Evolutionary conservation across 2,888 invertebrate species (phyloP), one percentile per base, ranked within the genome.

Genomic region (Branchellion lobata): DNA sequence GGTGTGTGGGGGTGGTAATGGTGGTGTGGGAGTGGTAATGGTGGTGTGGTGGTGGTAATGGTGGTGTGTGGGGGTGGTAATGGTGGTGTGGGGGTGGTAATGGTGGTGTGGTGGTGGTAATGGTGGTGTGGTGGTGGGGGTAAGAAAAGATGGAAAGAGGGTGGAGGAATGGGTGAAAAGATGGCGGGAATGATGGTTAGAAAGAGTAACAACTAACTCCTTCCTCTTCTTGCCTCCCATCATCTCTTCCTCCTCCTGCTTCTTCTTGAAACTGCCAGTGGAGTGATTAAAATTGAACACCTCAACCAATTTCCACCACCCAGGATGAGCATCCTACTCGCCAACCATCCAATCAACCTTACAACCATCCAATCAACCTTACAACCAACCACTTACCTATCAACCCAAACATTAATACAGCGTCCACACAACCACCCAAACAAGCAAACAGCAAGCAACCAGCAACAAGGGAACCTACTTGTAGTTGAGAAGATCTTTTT

Each of bases 161-260:
- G n/a, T n/a, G n/a, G n/a, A n/a, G n/a, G n/a, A n/a, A n/a, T n/a
- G n/a, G n/a, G n/a, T n/a, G n/a, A n/a, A n/a, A n/a, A n/a, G 34
- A 29, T 51, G 34, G 29, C 57, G 29, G 53, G 51, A 24, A 57
- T 34, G 36, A 24, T 27, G 18, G 18, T 65, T 3, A 65, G 14
- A 71, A n/a, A 77, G 53, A 34, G 29, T 8, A 51, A 33, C 29
- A 57, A 40, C 61, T 84, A 53, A 84, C 79, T 78, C 83, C 84
- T 73, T 82, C 81, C 88, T 84, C 81, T 83, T 86, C 86, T 84
- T 88, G 83, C 84, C 87, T 81, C 85, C 88, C 83, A 84, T 87
- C 79, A 80, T 90, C n/a, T 87, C 81, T 88, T 11, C 90, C 90
- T 21, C 90, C 89, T 69, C 89, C 84, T 72, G 85, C 83, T 78